phyloP scores from a whole-genome alignment of 2,888 invertebrate species.

The Lycophotia porphyrea region DNA sequence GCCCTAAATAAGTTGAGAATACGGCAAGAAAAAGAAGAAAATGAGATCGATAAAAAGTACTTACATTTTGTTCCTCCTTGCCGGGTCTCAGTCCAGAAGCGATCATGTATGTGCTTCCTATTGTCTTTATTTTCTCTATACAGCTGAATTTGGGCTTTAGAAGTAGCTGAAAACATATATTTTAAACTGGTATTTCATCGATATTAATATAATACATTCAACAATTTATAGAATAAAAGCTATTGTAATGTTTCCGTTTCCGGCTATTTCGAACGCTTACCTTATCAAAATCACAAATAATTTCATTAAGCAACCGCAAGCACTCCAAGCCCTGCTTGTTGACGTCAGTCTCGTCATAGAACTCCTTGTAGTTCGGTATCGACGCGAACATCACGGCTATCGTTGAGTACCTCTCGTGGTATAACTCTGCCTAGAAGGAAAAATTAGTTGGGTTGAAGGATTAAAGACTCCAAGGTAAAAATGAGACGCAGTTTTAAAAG shows the following conservation, averaged over 20 bases:
- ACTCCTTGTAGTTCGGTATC: conserved; percentile 99
- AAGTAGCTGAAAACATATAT: conserved; percentile 91
- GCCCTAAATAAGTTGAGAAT: not conserved
- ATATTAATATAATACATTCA: no score
- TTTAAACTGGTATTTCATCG: not conserved
- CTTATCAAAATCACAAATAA: conserved; percentile 99
- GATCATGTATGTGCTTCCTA: conserved; percentile 99
- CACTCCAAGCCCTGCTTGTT: conserved; percentile 99
- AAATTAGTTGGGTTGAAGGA: not conserved
- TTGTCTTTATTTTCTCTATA: conserved; percentile 99
- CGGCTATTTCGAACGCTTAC: conserved; percentile 82
- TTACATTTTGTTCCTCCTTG: conserved; percentile 94
- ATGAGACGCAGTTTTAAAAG: not conserved
- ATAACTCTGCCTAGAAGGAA: conserved; percentile 93
- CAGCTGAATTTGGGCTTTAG: conserved; percentile 98
- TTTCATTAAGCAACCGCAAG: conserved; percentile 97
- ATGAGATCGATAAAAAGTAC: conserved; percentile 55
- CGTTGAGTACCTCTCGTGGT: conserved; percentile 97
- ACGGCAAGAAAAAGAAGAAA: not conserved
- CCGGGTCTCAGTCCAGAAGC: conserved; percentile 98
- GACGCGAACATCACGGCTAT: conserved; percentile 99
- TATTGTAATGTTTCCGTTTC: not conserved
- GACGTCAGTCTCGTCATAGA: conserved; percentile 98
- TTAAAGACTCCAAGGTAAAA: not conserved
- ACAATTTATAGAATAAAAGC: no score